Evolutionary conservation across 2,888 invertebrate species (phyloP), one percentile per base, ranked within the genome.

Genomic region (Mesopsocus fuscifrons): DNA sequence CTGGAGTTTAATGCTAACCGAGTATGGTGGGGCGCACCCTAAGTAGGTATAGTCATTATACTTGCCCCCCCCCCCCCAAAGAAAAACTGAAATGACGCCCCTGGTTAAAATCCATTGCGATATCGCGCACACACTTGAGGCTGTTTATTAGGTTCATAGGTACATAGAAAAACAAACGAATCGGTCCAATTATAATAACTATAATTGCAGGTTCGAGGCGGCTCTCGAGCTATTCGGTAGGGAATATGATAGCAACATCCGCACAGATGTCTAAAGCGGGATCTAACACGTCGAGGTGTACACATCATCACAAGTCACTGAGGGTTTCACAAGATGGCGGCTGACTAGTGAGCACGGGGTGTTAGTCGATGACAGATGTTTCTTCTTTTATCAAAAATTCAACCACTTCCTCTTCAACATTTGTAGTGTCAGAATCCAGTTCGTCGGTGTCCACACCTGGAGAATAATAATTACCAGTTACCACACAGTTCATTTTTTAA

Each of bases 331-430:
- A 26, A 26, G 26, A 26, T 26, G 26, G 26, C 26, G 26, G 26
- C 26, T 6, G 26, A 11, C 26, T 9, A 6, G 26, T 6, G 26
- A 6, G 26, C 6, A 9, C 26, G 6, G 26, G 8, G 48, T 49
- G 48, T 56, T 78, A 83, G 69, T 84, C 84, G 59, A 84, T 68
- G 52, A 75, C 63, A 16, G 76, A 79, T 56, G 74, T 72, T 72
- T 94, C 92, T 70, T 94, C 91, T 72, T 92, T 92, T 60, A 94
- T 76, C 71, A 95, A 85, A 79, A 94, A 92, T 78, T 95, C 94
- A 57, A 95, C 81, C 58, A 82, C 71, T 69, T 95, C 94, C 60
- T 94, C 94, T 60, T 91, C 89, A 55, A 88, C 76, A 61, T 89
- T 88, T 54, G 74, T 72, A 42, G 74, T 69, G 57, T 89, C 85